phyloP scores from a whole-genome alignment of 2,113 vertebrate species.

The Accipiter virgatus region DNA sequence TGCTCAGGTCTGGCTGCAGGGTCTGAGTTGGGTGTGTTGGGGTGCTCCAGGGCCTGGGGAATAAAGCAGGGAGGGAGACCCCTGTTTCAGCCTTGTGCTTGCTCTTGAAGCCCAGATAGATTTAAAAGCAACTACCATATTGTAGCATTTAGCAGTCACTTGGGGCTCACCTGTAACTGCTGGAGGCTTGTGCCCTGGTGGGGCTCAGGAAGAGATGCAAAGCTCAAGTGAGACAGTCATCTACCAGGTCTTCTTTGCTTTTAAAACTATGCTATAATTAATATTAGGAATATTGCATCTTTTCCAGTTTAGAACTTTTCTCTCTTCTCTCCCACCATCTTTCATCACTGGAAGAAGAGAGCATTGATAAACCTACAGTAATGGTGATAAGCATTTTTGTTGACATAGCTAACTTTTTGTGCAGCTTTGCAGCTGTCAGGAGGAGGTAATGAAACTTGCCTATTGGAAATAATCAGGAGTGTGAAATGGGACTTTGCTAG shows the following conservation, averaged over 20 bases:
- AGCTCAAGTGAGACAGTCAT: not conserved
- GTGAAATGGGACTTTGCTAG: not conserved
- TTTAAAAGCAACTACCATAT: not conserved
- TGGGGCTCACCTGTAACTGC: not conserved
- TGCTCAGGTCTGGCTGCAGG: not conserved
- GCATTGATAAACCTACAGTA: not conserved
- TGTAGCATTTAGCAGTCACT: not conserved
- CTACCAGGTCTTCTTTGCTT: not conserved
- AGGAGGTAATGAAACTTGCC: not conserved
- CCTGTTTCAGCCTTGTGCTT: fast-evolving
- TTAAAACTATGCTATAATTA: not conserved
- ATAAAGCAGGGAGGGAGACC: not conserved
- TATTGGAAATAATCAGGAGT: not conserved
- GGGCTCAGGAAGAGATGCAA: not conserved
- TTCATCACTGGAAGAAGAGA: not conserved
- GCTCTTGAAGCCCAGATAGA: not conserved
- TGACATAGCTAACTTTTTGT: not conserved
- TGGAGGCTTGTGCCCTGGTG: not conserved
- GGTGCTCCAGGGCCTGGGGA: not conserved
- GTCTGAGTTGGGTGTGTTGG: not conserved
- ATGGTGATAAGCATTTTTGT: not conserved
- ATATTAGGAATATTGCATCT: not conserved
- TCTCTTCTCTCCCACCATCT: not conserved
- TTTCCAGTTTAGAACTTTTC: not conserved
- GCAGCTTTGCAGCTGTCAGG: not conserved